Evolutionary conservation across 2,113 vertebrate genomes (phyloP).

Genomic region (Xiphorhynchus elegans): DNA sequence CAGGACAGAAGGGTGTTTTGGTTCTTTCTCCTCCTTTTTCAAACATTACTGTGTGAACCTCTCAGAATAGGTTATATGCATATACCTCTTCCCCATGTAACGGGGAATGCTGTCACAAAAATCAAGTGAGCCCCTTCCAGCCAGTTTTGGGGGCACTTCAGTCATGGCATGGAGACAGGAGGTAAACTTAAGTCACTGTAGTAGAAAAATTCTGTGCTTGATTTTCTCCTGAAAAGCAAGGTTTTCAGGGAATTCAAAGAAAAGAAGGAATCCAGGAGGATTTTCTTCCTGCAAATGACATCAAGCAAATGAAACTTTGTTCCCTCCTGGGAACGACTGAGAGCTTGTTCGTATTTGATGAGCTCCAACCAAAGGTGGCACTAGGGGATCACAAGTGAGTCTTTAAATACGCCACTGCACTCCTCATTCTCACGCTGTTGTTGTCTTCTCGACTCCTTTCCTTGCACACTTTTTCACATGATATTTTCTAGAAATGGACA

Average conservation of each 20-base stretch:
- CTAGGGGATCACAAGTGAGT: neutral
- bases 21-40: neutral
- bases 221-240: neutral
- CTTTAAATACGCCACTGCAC: neutral
- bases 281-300: neutral
- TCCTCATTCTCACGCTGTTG: neutral
- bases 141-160: neutral
- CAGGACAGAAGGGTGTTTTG: neutral
- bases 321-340: neutral
- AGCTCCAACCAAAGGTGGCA: constrained; percentile 31
- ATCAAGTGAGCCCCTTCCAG: neutral
- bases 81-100: neutral
- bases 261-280: neutral
- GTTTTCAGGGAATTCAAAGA: neutral
- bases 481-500: neutral
- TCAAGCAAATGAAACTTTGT: neutral
- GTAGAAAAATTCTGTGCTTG: neutral
- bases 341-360: neutral
- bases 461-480: neutral
- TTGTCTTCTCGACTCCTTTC: neutral
- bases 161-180: neutral
- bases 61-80: neutral
- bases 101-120: neutral
- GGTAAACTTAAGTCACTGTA: neutral
- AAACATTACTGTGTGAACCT: neutral